phyloP scores from a whole-genome alignment of 2,797 vertebrate genomes.

The Morus bassanus region DNA sequence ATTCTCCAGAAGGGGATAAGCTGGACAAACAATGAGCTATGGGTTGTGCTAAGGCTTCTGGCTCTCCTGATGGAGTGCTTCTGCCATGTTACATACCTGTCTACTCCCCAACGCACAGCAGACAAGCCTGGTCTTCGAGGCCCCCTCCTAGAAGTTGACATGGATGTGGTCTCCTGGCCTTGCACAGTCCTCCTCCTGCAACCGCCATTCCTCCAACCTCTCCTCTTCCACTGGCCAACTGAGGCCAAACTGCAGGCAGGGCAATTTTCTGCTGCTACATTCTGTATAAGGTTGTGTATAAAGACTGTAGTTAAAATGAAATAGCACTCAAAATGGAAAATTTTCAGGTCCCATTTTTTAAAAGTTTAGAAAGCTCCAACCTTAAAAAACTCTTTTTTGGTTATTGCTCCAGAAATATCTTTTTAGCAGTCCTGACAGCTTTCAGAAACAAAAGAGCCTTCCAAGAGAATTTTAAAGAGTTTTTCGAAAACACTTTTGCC shows the following conservation, averaged over 20 bases:
- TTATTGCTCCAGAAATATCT: conserved; percentile 40
- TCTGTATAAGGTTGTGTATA: background rate
- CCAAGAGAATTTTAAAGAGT: conserved; percentile 42
- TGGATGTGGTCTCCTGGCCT: background rate
- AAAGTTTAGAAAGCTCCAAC: conserved; percentile 5
- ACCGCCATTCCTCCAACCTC: background rate
- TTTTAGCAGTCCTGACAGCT: conserved; percentile 51
- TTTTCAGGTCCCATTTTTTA: background rate
- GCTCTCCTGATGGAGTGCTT: rapidly evolving
- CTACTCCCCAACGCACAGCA: background rate
- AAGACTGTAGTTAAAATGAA: background rate
- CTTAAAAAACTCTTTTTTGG: background rate
- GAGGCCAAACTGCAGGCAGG: background rate
- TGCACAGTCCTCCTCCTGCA: background rate
- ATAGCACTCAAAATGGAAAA: background rate
- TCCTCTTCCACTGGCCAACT: background rate
- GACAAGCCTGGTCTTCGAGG: background rate
- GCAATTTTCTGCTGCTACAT: background rate
- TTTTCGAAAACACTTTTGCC: conserved; percentile 42
- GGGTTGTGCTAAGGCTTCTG: background rate
- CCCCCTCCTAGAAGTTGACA: background rate
- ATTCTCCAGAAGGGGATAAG: background rate
- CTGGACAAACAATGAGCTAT: background rate
- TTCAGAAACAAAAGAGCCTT: conserved; percentile 59
- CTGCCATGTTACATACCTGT: rapidly evolving